Evolutionary conservation across 2,888 invertebrate genomes (phyloP), one percentile per base, ranked within the genome.

Genomic region (Pyrrhia umbra): DNA sequence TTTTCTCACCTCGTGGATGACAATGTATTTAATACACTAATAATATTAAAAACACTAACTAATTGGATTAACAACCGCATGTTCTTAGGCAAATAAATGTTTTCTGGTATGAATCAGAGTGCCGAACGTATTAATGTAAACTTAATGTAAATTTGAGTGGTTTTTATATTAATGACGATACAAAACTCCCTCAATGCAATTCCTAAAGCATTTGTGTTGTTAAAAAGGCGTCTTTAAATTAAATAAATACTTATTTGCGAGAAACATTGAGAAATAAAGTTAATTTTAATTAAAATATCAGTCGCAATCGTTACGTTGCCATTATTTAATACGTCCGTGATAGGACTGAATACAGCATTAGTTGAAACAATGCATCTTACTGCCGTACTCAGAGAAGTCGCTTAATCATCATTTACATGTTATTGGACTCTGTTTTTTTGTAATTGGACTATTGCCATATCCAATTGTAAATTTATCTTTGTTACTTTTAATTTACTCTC

Each of bases 11-110:
- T 65, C 27, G 39, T 20, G 2, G 18, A 8, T 4, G 50, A 65
- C 55, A 66, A 68, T 51, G 8, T 10, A 51, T 51, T 51, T 46
- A 42, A 66, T 56, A 68, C 51, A n/a, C 23, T 6, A 20, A n/a
- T n/a, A n/a, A n/a, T n/a, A n/a, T n/a, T n/a, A n/a, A n/a, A n/a
- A n/a, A n/a, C n/a, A n/a, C n/a, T n/a, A 20, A 51, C 10, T 1
- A 25, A 55, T 34, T 34, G 5, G 13, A 62, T 25, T 9, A n/a
- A 40, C 4, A 15, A 3, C 21, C 16, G 25, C 3, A 18, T 18
- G 1, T 40, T 65, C 23, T 23, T 45, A 4, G 13, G 13, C n/a
- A 34, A 34, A 4, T 34, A 13, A 30, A 3, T 13, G 2, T 8
- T 30, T 30, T 13, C 2, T n/a, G 13, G 1, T 30, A n/a, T 4